These are phyloP conservation scores for Synodontis membranacea DNA, from an alignment of 2,113 vertebrate species.

Conservation along the genomic window DNA sequence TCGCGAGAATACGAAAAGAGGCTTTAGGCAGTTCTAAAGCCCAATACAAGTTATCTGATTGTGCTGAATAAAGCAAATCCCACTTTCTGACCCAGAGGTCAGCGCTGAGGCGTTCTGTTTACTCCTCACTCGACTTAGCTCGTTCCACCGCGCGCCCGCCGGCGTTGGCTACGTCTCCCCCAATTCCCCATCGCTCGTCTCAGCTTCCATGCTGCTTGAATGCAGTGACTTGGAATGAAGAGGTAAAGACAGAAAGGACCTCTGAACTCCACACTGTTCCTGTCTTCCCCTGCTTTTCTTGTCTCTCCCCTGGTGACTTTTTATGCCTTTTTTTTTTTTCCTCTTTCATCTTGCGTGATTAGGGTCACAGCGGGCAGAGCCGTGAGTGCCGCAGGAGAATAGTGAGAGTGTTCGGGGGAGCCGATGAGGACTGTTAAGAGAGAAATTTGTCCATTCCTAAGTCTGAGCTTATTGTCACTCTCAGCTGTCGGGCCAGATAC, in stretches of 20 bases:
- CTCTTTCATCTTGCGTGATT: slow-evolving; percentile 45
- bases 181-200: slow-evolving; percentile 42
- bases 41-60: too few relatives aligned
- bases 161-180: slow-evolving; percentile 27
- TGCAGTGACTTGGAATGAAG: background rate
- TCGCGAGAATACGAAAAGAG: too few relatives aligned
- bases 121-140: background rate
- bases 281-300: slow-evolving; percentile 32
- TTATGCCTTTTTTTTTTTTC: slow-evolving; percentile 13
- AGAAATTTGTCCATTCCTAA: slow-evolving; percentile 18
- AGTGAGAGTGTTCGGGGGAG: background rate
- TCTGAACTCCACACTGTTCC: background rate
- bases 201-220: slow-evolving; percentile 8
- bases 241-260: background rate
- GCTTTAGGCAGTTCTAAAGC: too few relatives aligned
- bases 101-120: background rate
- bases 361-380: slow-evolving; percentile 45
- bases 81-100: background rate
- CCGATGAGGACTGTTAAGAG: background rate
- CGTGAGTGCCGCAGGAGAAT: slow-evolving; percentile 3
- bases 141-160: background rate
- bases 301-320: slow-evolving; percentile 38
- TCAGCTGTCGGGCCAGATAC: slow-evolving; percentile 4
- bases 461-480: slow-evolving; percentile 1
- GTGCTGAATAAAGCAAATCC: slow-evolving; percentile 6